Conservation (phyloP, 2,888 invertebrate genomes). For the Ganaspis brasiliensis region DNA sequence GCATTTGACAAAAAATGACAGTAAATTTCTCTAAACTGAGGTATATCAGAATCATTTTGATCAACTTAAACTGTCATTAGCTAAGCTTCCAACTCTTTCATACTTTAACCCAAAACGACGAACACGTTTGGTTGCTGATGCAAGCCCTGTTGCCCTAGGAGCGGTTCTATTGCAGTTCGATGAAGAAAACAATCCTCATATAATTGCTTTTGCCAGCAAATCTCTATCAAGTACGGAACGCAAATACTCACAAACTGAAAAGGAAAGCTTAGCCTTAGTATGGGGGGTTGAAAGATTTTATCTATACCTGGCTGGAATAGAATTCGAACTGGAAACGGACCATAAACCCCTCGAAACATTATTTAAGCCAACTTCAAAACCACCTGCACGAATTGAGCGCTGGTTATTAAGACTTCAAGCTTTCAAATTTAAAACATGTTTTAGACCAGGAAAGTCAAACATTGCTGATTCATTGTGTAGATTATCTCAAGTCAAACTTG, state of each 20-base stretch:
- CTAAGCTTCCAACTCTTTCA: slow-evolving; percentile 60
- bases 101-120: slow-evolving; percentile 67
- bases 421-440: not conserved
- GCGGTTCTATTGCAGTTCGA: slow-evolving; percentile 68
- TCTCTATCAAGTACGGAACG: too few relatives aligned
- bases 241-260: too few relatives aligned
- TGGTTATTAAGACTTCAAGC: slow-evolving; percentile 72
- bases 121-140: slow-evolving; percentile 73
- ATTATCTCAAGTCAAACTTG: too few relatives aligned
- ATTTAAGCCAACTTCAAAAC: slow-evolving; percentile 59
- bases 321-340: slow-evolving; percentile 71
- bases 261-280: too few relatives aligned
- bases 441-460: slow-evolving; percentile 57
- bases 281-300: slow-evolving; percentile 73
- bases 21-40: slow-evolving; percentile 27
- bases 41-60: slow-evolving; percentile 35
- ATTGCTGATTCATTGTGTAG: slow-evolving; percentile 68
- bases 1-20: slow-evolving; percentile 39
- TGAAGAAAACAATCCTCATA: slow-evolving; percentile 56
- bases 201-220: too few relatives aligned
- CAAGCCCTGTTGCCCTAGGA: slow-evolving; percentile 72
- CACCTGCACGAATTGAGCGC: slow-evolving; percentile 58
- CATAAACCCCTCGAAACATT: slow-evolving; percentile 71
- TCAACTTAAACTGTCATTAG: slow-evolving; percentile 49
- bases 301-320: slow-evolving; percentile 74